Base-by-base conservation (phyloP, 2,113 vertebrate species). In the Oryzias javanicus region DNA sequence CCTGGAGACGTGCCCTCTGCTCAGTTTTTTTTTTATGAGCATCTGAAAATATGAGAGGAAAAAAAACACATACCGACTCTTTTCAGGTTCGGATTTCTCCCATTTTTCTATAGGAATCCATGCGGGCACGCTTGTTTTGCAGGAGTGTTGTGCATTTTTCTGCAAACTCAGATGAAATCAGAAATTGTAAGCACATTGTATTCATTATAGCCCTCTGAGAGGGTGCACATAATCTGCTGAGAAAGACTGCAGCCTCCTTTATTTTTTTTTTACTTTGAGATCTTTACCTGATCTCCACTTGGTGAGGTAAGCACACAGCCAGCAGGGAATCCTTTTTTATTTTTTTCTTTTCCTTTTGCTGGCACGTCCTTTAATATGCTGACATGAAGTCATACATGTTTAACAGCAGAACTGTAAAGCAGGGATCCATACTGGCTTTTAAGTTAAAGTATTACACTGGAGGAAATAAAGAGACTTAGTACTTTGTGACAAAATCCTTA, bases 351-450 rank as follows among this genome's bases (percentile, higher is more conserved):
- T 22, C 4, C 35, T 35, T 49, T 13, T 22, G 49, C 65, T 63
- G 74, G 76, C 80, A 79, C 77, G 72, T 83, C 81, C 76, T 72
- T 72, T 89, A 87, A 88, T 85, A 67, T 89, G 82, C 83, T 86
- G 80, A 88, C 81, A 83, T 85, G 48, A 86, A 87, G 84, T 86
- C 82, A 88, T 86, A 80, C 78, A 82, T 89, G 84, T 89, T 87
- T 82, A 86, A 83, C 67, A 71, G 76, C 72, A 79, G 64, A 65
- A 79, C 78, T 60, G 61, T 77, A 70, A 81, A 90, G 81, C 81
- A 85, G 89, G 86, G 79, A 88, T 84, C 62, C 67, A 82, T 83
- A 85, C 82, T 80, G 85, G 76, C 78, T 88, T 86, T 88, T 81
- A 70, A 80, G 76, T 83, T 74, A 78, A 40, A 51, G 68, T 78